Percentiles rank a stretch among this genome's conserved stretches.
These are phyloP conservation scores for Bunonema sp. DNA, from an alignment of 2,888 invertebrate genomes.

Conservation along the genomic window DNA sequence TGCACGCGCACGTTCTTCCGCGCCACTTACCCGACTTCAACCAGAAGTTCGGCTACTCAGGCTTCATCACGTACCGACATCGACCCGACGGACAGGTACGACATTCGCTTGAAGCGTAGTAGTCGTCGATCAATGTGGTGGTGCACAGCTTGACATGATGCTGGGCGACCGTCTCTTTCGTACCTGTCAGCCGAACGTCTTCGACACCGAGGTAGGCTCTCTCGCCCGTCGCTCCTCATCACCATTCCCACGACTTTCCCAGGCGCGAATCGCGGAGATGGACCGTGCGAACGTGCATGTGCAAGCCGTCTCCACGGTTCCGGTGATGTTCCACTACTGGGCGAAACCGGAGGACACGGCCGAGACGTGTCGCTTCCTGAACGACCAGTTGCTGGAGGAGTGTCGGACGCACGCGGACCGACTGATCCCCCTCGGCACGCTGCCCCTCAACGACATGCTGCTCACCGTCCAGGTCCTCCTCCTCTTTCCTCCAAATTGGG, in stretches of 20 bases:
- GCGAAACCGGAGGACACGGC: constrained; percentile 51
- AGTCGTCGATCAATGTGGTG: background rate
- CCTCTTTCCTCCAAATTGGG: background rate
- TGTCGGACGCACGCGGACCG: constrained; percentile 47
- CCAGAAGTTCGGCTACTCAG: constrained; percentile 52
- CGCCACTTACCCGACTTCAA: constrained; percentile 51
- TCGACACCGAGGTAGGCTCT: constrained; percentile 49
- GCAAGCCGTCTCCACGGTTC: constrained; percentile 53
- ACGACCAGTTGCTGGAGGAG: constrained; percentile 50
- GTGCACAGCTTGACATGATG: background rate
- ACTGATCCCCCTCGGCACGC: constrained; percentile 51
- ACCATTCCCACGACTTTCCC: too few species aligned
- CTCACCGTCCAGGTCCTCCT: constrained; percentile 46
- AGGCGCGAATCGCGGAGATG: constrained; percentile 50
- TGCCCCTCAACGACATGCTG: constrained; percentile 52
- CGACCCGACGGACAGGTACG: constrained; percentile 29
- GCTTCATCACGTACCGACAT: constrained; percentile 49
- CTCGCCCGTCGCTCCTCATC: too few species aligned
- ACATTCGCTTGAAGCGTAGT: background rate
- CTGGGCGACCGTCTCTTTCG: background rate
- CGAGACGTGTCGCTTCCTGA: constrained; percentile 49
- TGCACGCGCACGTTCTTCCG: constrained; percentile 53
- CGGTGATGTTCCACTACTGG: constrained; percentile 55
- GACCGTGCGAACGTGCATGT: constrained; percentile 49
- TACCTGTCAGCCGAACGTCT: constrained; percentile 48